phyloP scores from a whole-genome alignment of 2,113 vertebrate genomes.

The Cebidichthys violaceus region DNA sequence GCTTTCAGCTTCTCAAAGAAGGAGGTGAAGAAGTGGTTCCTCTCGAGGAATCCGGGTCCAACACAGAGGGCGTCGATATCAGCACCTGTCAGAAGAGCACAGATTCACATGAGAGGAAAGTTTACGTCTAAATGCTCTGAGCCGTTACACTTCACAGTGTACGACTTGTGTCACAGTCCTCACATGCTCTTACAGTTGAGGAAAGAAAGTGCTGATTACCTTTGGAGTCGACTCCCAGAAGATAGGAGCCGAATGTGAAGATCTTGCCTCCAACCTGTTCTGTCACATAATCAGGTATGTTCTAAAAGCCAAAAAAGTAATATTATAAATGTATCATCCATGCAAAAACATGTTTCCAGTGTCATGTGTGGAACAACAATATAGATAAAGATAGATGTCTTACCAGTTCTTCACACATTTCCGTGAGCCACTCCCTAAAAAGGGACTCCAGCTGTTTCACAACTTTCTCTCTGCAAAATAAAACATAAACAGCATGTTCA shows the following conservation, averaged over 20 bases:
- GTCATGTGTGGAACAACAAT: neutral
- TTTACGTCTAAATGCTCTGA: neutral
- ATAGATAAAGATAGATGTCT: neutral
- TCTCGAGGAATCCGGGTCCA: slow-evolving; percentile 90
- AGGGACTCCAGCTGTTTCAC: slow-evolving; percentile 90
- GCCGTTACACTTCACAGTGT: neutral
- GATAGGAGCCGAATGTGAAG: slow-evolving; percentile 93
- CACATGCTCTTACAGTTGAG: too few relatives aligned
- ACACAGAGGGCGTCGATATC: slow-evolving; percentile 94
- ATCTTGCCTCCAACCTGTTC: slow-evolving; percentile 93
- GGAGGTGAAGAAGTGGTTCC: slow-evolving; percentile 91
- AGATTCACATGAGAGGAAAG: neutral
- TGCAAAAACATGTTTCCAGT: neutral
- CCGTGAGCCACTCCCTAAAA: slow-evolving; percentile 92
- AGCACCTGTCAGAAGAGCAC: slow-evolving; percentile 85
- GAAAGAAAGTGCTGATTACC: slow-evolving; percentile 76
- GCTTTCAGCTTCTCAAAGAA: slow-evolving; percentile 93
- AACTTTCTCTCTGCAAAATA: slow-evolving; percentile 87
- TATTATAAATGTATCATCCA: neutral
- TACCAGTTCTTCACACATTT: slow-evolving; percentile 93
- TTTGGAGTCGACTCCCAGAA: slow-evolving; percentile 92
- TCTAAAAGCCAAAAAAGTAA: slow-evolving; percentile 72
- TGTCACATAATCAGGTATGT: slow-evolving; percentile 89
- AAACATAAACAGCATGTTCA: slow-evolving; percentile 7
- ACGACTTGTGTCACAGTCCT: neutral